phyloP scores from a whole-genome alignment of 2,113 vertebrate genomes.

The Otis tarda region DNA sequence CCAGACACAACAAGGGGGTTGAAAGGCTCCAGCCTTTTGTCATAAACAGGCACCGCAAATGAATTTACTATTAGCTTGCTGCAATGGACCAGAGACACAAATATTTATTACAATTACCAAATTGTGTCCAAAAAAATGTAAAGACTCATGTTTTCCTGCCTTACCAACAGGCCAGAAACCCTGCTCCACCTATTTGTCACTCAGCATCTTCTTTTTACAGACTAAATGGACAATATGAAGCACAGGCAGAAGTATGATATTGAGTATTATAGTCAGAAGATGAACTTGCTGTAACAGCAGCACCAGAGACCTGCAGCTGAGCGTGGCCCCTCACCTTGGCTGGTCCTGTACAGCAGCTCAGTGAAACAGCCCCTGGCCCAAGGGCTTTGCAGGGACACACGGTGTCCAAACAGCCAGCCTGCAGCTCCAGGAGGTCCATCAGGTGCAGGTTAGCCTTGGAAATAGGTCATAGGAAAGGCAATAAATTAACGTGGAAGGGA shows the following conservation, averaged over 20 bases:
- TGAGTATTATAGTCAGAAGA: not conserved
- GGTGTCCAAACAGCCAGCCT: not conserved
- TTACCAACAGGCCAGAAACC: not conserved
- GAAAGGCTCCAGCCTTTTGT: not conserved
- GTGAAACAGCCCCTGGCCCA: not conserved
- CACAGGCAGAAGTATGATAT: not conserved
- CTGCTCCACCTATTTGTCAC: not conserved
- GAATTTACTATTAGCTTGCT: constrained; percentile 27
- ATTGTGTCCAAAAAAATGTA: not conserved
- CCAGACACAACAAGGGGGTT: constrained; percentile 53
- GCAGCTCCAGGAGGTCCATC: not conserved
- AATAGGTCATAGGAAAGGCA: not conserved
- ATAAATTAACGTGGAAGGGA: not conserved
- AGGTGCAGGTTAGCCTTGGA: not conserved
- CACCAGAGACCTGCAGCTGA: not conserved
- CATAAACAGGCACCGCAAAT: constrained; percentile 46
- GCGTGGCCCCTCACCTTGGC: accelerated
- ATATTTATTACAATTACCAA: constrained; percentile 9
- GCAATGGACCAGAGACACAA: not conserved
- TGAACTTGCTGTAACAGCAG: not conserved
- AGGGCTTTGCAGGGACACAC: not conserved
- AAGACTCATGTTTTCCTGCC: not conserved
- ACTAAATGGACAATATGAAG: not conserved
- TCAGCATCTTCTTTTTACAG: not conserved
- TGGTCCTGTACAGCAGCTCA: not conserved